These are phyloP conservation scores for Cephus nigrinus DNA, from an alignment of 2,888 invertebrate species.

Conservation along the genomic window DNA sequence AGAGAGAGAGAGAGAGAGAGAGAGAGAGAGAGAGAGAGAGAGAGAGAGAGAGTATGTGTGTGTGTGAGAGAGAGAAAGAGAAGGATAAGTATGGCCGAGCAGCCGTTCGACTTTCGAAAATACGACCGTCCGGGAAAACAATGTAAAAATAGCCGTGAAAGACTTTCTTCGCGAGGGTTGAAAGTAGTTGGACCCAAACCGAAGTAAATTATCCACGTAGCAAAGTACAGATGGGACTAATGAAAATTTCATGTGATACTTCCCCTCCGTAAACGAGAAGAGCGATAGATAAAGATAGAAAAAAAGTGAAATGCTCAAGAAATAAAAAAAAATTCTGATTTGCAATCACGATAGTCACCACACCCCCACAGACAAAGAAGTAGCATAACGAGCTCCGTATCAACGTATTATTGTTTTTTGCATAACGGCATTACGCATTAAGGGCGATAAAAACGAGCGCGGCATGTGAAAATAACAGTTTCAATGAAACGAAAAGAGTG, in stretches of 20 bases:
- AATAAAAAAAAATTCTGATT: too few relatives aligned
- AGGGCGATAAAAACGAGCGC: conserved; percentile 43
- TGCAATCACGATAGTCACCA: neutral
- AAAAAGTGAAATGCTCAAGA: neutral
- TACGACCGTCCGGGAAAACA: conserved; percentile 43
- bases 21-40: too few relatives aligned
- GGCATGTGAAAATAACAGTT: conserved; percentile 15
- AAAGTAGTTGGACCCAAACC: neutral
- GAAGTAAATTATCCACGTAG: too few relatives aligned
- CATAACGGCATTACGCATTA: conserved; percentile 53
- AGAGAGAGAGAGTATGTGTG: too few relatives aligned
- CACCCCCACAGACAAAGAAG: neutral
- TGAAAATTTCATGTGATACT: too few relatives aligned
- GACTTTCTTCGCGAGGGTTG: conserved; percentile 37
- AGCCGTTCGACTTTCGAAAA: conserved; percentile 46
- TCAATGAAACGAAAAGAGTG: too few relatives aligned
- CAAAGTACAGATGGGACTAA: too few relatives aligned
- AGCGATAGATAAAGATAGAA: neutral
- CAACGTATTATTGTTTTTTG: conserved; percentile 44
- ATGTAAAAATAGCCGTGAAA: conserved; percentile 52
- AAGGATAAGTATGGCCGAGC: conserved; percentile 16
- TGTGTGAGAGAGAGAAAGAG: neutral
- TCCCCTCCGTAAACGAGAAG: neutral
- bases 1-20: too few relatives aligned
- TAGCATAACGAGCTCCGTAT: neutral